Percentiles rank a stretch among this genome's conserved stretches.
phyloP scores from a whole-genome alignment of 2,113 vertebrate species.

The Cyrtonyx montezumae region DNA sequence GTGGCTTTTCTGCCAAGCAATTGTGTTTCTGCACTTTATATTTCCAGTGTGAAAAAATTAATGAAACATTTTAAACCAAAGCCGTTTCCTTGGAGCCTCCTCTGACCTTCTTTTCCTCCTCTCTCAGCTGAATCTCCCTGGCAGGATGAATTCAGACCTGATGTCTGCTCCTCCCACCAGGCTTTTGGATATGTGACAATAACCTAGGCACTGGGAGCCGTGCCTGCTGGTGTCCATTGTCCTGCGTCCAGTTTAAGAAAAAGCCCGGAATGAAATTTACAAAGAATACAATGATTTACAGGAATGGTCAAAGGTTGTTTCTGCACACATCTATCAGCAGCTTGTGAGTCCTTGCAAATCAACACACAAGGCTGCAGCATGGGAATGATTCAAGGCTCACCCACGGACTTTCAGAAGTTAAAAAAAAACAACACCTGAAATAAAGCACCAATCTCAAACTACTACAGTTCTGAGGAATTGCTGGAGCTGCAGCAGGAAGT shows the following conservation, averaged over 20 bases:
- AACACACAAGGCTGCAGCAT: neutral
- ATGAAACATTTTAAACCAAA: slow-evolving; percentile 61
- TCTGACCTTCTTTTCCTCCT: slow-evolving; percentile 57
- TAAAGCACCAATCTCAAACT: neutral
- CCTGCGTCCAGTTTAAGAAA: slow-evolving; percentile 50
- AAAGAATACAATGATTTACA: slow-evolving; percentile 32
- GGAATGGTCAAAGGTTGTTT: slow-evolving; percentile 27
- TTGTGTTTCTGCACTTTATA: slow-evolving; percentile 3
- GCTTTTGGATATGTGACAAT: slow-evolving; percentile 63
- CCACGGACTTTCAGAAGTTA: neutral
- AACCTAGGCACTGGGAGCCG: slow-evolving; percentile 46
- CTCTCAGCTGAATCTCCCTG: slow-evolving; percentile 34
- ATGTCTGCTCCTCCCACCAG: slow-evolving; percentile 66
- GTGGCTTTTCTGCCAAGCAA: slow-evolving; percentile 18
- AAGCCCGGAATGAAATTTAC: slow-evolving; percentile 29
- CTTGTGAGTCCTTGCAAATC: neutral
- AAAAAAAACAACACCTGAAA: neutral
- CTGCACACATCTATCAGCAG: neutral
- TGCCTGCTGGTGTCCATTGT: slow-evolving; percentile 65
- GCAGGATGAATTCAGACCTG: slow-evolving; percentile 65
- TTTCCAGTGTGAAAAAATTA: slow-evolving; percentile 41
- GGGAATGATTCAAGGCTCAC: neutral
- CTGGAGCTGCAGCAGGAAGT: neutral
- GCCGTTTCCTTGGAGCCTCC: slow-evolving; percentile 64
- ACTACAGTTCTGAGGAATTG: neutral